Evolutionary conservation across 2,888 invertebrate species (phyloP).

Genomic region (Aethes cnicana): DNA sequence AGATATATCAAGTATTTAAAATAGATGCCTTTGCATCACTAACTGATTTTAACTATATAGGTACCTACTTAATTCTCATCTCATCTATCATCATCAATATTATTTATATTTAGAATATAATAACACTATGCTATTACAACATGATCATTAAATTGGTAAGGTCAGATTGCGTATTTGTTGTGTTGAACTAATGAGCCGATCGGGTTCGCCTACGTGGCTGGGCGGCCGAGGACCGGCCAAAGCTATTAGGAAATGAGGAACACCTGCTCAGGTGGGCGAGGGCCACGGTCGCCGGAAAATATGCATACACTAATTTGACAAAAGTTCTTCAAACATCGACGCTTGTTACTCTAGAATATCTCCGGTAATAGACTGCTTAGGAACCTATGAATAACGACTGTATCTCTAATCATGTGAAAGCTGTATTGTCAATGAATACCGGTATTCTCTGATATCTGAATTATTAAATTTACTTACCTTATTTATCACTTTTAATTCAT

Average conservation of each 20-base stretch:
- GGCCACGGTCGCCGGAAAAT: slow-evolving; percentile 55
- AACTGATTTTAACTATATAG: too few relatives aligned
- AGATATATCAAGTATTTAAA: too few relatives aligned
- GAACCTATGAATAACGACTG: too few relatives aligned
- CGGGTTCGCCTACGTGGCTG: slow-evolving; percentile 48
- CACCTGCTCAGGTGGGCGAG: slow-evolving; percentile 75
- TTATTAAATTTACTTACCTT: too few relatives aligned
- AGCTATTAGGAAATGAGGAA: slow-evolving; percentile 53
- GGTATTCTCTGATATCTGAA: too few relatives aligned
- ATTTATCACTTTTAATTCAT: too few relatives aligned
- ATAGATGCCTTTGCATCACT: too few relatives aligned
- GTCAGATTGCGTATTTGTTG: slow-evolving; percentile 26
- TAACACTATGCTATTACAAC: slow-evolving; percentile 19
- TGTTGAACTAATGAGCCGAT: slow-evolving; percentile 46
- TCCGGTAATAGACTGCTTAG: not conserved
- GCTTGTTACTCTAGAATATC: not conserved
- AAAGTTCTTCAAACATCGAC: not conserved
- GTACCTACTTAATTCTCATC: too few relatives aligned
- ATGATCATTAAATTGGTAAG: slow-evolving; percentile 18
- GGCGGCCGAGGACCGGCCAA: slow-evolving; percentile 47
- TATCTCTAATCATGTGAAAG: too few relatives aligned
- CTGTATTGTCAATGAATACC: too few relatives aligned
- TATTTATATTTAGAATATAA: not conserved
- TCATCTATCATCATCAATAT: not conserved
- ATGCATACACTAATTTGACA: slow-evolving; percentile 18